Evolutionary conservation across 2,888 invertebrate genomes (phyloP).

Genomic region (Hipparchia semele): DNA sequence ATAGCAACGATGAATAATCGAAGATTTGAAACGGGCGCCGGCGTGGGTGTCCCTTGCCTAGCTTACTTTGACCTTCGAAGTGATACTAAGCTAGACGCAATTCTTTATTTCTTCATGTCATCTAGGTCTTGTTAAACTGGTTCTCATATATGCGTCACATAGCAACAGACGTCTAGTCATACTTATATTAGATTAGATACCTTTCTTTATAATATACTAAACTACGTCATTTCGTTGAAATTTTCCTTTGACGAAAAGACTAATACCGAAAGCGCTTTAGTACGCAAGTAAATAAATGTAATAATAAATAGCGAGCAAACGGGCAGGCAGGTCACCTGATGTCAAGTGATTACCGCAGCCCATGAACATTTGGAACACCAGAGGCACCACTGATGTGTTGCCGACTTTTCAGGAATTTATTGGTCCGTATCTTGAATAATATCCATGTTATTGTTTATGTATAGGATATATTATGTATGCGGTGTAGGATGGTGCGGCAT

Average conservation of each 20-base stretch:
- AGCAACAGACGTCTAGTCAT: constrained; percentile 40
- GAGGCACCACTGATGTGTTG: too few species aligned
- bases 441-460: too few species aligned
- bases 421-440: too few species aligned
- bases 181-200: constrained; percentile 20
- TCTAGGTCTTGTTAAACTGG: constrained; percentile 31
- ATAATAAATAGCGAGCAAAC: too few species aligned
- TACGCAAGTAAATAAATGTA: too few species aligned
- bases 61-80: constrained; percentile 41
- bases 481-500: too few species aligned
- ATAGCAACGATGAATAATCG: constrained; percentile 28
- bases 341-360: too few species aligned
- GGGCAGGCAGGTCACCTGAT: too few species aligned
- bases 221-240: background rate
- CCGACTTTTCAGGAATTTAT: too few species aligned
- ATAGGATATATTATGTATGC: too few species aligned
- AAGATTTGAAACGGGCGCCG: constrained; percentile 44
- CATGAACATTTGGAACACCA: too few species aligned
- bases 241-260: background rate
- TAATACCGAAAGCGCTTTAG: too few species aligned
- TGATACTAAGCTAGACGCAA: constrained; percentile 25
- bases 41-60: constrained; percentile 48
- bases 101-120: constrained; percentile 26
- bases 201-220: background rate
- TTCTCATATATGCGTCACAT: constrained; percentile 28